These are phyloP conservation scores for Helarctos malayanus DNA, from an alignment of 2,797 vertebrate genomes.

Conservation along the genomic window DNA sequence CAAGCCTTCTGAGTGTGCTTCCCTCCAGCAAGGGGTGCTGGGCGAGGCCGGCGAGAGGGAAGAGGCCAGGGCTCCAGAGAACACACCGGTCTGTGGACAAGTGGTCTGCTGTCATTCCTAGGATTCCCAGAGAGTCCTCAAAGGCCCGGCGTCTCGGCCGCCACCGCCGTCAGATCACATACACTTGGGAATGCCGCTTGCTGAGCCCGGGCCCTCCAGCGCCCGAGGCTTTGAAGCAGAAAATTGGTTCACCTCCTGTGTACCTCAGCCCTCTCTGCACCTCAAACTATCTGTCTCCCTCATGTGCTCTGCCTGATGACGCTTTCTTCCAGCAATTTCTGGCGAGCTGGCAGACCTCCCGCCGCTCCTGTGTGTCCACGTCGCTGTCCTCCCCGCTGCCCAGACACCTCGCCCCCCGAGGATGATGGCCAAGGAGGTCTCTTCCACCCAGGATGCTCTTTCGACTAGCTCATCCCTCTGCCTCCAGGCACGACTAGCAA, in stretches of 20 bases:
- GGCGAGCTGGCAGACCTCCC: background rate
- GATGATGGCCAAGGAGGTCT: background rate
- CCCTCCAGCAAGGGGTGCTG: rapidly evolving
- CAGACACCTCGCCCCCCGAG: background rate
- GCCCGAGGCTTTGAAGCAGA: background rate
- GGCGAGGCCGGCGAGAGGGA: background rate
- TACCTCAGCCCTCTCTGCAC: background rate
- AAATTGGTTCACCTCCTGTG: slow-evolving; percentile 20
- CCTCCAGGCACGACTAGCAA: background rate
- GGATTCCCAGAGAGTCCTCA: background rate
- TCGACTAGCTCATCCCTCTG: background rate
- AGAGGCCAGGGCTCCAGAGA: background rate
- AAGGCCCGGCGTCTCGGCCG: background rate
- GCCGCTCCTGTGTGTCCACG: background rate
- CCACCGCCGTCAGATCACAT: background rate
- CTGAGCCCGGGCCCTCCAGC: background rate
- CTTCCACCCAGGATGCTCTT: background rate
- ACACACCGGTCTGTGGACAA: background rate
- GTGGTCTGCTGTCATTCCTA: background rate
- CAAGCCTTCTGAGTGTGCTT: background rate
- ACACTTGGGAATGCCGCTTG: background rate
- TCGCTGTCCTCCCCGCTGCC: background rate
- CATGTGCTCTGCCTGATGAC: background rate
- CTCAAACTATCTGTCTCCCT: background rate
- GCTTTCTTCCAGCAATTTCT: background rate